phyloP scores from a whole-genome alignment of 2,888 invertebrate genomes.

The Hedya salicella region DNA sequence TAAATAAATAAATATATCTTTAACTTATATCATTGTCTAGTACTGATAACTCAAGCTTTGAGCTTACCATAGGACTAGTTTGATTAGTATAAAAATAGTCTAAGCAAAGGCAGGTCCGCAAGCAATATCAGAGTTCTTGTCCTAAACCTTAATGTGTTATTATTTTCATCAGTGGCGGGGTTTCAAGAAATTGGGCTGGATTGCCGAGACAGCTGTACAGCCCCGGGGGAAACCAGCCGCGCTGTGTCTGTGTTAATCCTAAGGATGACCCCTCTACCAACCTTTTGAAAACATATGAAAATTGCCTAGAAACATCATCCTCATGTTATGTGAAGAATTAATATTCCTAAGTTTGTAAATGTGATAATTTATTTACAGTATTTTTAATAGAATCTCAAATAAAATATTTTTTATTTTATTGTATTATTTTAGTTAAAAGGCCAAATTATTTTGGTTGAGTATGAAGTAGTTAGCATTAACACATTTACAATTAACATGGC shows the following conservation, averaged over 20 bases:
- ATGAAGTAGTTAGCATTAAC: too few species aligned
- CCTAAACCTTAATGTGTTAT: neutral
- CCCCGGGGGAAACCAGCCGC: conserved; percentile 86
- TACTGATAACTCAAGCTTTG: too few species aligned
- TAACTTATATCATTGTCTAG: too few species aligned
- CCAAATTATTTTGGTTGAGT: too few species aligned
- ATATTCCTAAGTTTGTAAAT: neutral
- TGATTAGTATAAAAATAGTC: too few species aligned
- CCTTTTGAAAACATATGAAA: conserved; percentile 87
- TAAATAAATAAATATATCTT: too few species aligned
- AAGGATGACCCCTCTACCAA: conserved; percentile 73
- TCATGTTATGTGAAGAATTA: conserved; percentile 75
- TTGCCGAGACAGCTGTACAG: conserved; percentile 93
- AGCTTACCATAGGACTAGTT: too few species aligned
- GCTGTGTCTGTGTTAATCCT: conserved; percentile 93
- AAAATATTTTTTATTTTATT: neutral
- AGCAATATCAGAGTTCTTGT: too few species aligned
- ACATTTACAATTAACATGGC: too few species aligned
- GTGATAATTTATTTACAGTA: conserved; percentile 19
- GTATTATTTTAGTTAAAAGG: too few species aligned
- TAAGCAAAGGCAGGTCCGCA: too few species aligned
- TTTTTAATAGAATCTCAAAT: conserved; percentile 23
- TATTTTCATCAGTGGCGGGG: conserved; percentile 90
- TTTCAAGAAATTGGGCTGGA: conserved; percentile 94
- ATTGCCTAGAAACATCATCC: conserved; percentile 84